These are phyloP conservation scores for Eubasilissa splendida DNA, from an alignment of 2,888 invertebrate species.

Conservation along the genomic window DNA sequence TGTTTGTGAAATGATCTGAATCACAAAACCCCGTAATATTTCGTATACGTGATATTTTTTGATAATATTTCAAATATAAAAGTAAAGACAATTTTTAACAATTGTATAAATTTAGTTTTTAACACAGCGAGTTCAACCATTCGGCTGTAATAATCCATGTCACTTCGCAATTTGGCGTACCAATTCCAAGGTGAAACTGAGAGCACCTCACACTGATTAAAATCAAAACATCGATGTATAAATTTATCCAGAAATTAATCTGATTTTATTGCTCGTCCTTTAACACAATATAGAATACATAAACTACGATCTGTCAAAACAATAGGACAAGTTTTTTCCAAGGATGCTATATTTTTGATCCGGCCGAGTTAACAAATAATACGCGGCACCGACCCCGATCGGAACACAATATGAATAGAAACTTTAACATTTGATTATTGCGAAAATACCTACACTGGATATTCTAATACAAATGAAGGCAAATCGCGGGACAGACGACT, in stretches of 20 bases:
- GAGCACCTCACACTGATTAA: conserved; percentile 4
- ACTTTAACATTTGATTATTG: not conserved
- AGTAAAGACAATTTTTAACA: no score
- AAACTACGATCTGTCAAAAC: conserved; percentile 31
- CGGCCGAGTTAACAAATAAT: not conserved
- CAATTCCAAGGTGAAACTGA: conserved; percentile 28
- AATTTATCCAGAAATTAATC: not conserved
- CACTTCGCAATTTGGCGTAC: not conserved
- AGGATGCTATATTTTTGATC: conserved; percentile 6
- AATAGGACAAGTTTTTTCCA: not conserved
- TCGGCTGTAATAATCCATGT: not conserved
- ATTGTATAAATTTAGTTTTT: no score
- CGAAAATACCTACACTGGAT: conserved; percentile 35
- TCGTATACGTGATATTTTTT: not conserved
- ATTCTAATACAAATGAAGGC: conserved; percentile 21
- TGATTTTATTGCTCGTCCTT: not conserved
- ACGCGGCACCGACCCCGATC: conserved; percentile 23
- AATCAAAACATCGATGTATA: conserved; percentile 16
- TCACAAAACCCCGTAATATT: conserved; percentile 1
- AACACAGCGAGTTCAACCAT: not conserved
- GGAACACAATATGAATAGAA: conserved; percentile 6
- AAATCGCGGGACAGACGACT: conserved; percentile 40
- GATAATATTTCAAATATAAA: no score
- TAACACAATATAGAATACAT: not conserved
- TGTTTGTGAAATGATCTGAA: no score